Conservation (phyloP, 2,888 invertebrate species). For the Ommatoiulus sabulosus region DNA sequence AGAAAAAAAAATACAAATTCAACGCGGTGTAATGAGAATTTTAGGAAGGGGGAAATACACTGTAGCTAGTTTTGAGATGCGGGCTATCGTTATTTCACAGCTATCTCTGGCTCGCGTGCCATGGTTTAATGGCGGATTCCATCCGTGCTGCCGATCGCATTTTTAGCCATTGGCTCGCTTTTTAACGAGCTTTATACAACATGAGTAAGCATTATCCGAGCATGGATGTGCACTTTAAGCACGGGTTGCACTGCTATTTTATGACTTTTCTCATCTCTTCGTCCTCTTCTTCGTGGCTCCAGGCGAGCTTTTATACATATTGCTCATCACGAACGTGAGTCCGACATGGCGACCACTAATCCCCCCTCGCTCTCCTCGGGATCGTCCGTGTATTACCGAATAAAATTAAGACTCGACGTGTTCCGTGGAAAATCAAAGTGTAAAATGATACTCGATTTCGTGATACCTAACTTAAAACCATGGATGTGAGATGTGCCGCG, state of each 20-base stretch:
- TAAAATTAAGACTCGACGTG: no score
- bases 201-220: conserved; percentile 28
- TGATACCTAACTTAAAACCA: no score
- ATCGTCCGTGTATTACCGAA: not conserved
- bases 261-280: conserved; percentile 8
- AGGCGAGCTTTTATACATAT: conserved; percentile 29
- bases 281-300: not conserved
- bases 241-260: not conserved
- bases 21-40: not conserved
- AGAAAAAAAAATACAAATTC: not conserved
- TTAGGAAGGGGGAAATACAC: not conserved
- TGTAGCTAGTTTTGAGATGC: no score
- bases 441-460: no score
- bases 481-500: no score
- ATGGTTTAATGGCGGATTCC: not conserved
- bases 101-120: not conserved
- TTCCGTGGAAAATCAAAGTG: no score
- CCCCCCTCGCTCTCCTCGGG: not conserved
- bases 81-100: not conserved
- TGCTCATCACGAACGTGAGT: not conserved
- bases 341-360: not conserved
- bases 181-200: conserved; percentile 1
- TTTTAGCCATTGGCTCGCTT: not conserved
- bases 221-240: conserved; percentile 21
- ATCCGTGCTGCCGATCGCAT: not conserved